Percentiles rank a stretch among this genome's conserved stretches.
phyloP scores from a whole-genome alignment of 2,888 invertebrate genomes.

The Drosophila multiciliata region DNA sequence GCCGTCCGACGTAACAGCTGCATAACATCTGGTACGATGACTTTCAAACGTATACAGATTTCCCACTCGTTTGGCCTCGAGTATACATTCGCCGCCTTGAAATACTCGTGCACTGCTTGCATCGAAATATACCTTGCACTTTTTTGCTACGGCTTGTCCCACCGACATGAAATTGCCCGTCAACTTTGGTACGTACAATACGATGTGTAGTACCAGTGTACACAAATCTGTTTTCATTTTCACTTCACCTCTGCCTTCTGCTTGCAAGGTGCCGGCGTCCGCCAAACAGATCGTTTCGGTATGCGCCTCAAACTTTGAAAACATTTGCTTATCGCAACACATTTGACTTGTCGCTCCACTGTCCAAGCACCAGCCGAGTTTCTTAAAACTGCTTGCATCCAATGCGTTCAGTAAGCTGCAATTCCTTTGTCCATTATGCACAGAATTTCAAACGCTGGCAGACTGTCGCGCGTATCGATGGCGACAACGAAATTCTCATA shows the following conservation, averaged over 20 bases:
- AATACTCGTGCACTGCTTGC: background rate
- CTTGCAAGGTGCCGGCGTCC: constrained; percentile 6
- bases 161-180: constrained; percentile 1
- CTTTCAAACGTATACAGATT: constrained; percentile 1
- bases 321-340: constrained; percentile 11
- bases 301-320: constrained; percentile 3
- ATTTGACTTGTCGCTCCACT: constrained; percentile 23
- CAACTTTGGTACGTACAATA: background rate
- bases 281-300: constrained; percentile 23
- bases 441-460: no score
- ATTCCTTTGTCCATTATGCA: no score
- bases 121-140: background rate
- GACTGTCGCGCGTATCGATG: no score
- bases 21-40: constrained; percentile 7
- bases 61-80: constrained; percentile 1
- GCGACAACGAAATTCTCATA: no score
- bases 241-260: constrained; percentile 5
- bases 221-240: background rate
- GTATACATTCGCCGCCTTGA: background rate
- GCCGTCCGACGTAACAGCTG: constrained; percentile 2
- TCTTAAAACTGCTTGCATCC: constrained; percentile 8
- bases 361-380: constrained; percentile 13
- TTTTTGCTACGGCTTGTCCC: background rate
- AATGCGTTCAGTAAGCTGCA: background rate
- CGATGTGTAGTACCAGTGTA: no score